Conservation (phyloP, 2,113 vertebrate genomes). For the Macroglossus sobrinus region DNA sequence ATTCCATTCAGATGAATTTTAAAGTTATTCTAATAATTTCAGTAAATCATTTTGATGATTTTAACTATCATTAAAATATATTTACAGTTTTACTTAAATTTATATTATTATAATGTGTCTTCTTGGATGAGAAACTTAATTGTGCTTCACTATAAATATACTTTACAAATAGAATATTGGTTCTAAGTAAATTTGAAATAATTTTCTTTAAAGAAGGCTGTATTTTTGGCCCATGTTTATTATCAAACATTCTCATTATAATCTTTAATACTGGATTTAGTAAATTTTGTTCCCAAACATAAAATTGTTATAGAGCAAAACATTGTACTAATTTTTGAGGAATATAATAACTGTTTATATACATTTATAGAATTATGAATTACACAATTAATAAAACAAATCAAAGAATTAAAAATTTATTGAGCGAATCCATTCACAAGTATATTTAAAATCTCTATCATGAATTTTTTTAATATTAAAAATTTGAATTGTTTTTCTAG, state of each 20-base stretch:
- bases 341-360: background rate
- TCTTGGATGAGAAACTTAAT: background rate
- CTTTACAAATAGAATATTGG: background rate
- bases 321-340: background rate
- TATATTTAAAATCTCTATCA: background rate
- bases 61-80: background rate
- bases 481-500: background rate
- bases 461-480: background rate
- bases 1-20: background rate
- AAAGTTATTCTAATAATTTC: background rate
- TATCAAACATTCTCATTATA: background rate
- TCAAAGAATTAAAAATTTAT: background rate
- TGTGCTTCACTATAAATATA: background rate
- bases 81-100: background rate
- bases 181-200: background rate
- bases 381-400: background rate
- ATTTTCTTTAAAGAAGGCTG: background rate
- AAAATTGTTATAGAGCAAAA: background rate
- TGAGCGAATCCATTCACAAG: background rate
- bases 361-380: background rate
- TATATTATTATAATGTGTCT: background rate
- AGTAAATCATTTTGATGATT: background rate
- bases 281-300: background rate
- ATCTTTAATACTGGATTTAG: background rate
- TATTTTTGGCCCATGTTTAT: background rate